Evolutionary conservation across 2,888 invertebrate species (phyloP).

Genomic region (Drosophila anomalata): DNA sequence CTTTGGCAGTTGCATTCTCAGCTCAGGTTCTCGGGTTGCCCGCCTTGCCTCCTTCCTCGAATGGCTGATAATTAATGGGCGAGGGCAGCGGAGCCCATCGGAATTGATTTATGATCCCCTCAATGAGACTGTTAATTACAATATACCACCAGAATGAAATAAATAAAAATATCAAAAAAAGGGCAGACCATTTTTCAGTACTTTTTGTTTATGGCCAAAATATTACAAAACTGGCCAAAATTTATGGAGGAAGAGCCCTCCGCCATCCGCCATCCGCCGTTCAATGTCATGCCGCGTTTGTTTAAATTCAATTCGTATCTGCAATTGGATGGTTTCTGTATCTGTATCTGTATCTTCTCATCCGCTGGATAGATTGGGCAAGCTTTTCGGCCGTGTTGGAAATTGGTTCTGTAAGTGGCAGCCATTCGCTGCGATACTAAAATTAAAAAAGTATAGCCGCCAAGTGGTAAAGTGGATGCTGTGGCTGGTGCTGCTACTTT

Average conservation of each 20-base stretch:
- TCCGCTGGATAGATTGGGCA: conserved; percentile 55
- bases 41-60: conserved; percentile 22
- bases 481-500: neutral
- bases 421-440: conserved; percentile 31
- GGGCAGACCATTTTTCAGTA: conserved; percentile 40
- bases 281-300: conserved; percentile 71
- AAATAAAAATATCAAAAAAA: conserved; percentile 24
- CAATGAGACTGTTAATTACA: conserved; percentile 51
- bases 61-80: conserved; percentile 9
- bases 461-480: conserved; percentile 13
- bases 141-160: conserved; percentile 33
- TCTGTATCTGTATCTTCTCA: conserved; percentile 22
- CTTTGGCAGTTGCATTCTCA: conserved; percentile 37
- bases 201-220: conserved; percentile 46
- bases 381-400: conserved; percentile 55
- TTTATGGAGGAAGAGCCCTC: conserved; percentile 65
- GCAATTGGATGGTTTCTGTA: conserved; percentile 1
- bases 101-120: conserved; percentile 61
- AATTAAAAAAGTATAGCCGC: conserved; percentile 27
- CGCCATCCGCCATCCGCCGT: conserved; percentile 27
- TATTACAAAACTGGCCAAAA: conserved; percentile 70
- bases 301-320: conserved; percentile 57
- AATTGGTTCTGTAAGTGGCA: conserved; percentile 58
- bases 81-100: conserved; percentile 33
- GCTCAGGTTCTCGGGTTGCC: conserved; percentile 15